Evolutionary conservation across 2,797 vertebrate species (phyloP).

Genomic region (Chrosomus eos): DNA sequence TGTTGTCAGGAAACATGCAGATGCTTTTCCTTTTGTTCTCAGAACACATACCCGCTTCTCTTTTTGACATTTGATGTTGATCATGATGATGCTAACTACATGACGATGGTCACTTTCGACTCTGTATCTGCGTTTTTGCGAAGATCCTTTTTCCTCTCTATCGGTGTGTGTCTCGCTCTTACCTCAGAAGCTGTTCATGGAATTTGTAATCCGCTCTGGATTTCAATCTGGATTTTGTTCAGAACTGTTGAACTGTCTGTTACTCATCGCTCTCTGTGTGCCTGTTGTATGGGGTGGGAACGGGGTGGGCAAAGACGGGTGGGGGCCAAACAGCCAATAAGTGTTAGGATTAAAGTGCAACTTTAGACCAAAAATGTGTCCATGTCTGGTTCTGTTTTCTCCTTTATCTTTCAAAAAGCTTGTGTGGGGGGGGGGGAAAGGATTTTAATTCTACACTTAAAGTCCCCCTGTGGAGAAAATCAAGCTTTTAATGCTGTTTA

Average conservation of each 20-base stretch:
- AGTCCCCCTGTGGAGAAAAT: too few relatives aligned
- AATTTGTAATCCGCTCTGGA: slow-evolving; percentile 69
- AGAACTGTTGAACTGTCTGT: slow-evolving; percentile 70
- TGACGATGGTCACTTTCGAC: slow-evolving; percentile 50
- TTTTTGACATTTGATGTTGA: slow-evolving; percentile 41
- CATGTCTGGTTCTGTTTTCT: slow-evolving; percentile 58
- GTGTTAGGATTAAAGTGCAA: slow-evolving; percentile 86
- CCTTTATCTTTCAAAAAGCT: not conserved
- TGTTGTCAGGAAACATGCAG: slow-evolving; percentile 46
- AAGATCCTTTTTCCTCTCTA: slow-evolving; percentile 50
- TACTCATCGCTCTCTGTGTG: slow-evolving; percentile 82
- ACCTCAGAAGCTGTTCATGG: slow-evolving; percentile 58
- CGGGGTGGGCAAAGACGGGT: slow-evolving; percentile 45
- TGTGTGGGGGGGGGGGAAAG: not conserved
- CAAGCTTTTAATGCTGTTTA: too few relatives aligned
- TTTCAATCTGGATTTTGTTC: slow-evolving; percentile 64
- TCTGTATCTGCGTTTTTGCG: slow-evolving; percentile 55
- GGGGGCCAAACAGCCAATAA: slow-evolving; percentile 77
- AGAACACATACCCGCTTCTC: slow-evolving; percentile 25
- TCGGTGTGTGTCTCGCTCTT: slow-evolving; percentile 56
- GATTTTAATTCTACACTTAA: not conserved
- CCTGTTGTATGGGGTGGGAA: slow-evolving; percentile 79
- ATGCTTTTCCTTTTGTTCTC: slow-evolving; percentile 35
- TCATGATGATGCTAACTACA: slow-evolving; percentile 45
- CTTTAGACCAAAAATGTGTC: slow-evolving; percentile 78